Evolutionary conservation across 2,888 invertebrate species (phyloP).

Genomic region (Pristionchus mayeri): DNA sequence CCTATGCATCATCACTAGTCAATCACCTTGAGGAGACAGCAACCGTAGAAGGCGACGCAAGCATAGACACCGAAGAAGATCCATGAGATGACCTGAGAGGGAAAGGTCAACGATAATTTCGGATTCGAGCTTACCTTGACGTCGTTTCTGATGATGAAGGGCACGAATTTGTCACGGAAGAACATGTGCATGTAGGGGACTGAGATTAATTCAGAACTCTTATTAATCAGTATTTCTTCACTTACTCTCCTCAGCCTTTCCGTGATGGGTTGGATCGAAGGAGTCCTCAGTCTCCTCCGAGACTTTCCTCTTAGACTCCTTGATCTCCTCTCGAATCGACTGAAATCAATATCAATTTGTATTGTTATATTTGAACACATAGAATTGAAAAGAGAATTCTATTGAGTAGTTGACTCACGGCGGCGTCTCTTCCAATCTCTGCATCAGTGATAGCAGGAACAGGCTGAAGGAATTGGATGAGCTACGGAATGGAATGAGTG

Average conservation of each 20-base stretch:
- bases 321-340: slow-evolving; percentile 24
- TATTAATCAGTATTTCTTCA: not conserved
- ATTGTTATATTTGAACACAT: too few relatives aligned
- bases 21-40: slow-evolving; percentile 64
- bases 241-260: slow-evolving; percentile 60
- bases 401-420: not conserved
- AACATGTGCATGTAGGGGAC: slow-evolving; percentile 73
- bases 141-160: slow-evolving; percentile 70
- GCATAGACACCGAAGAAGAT: slow-evolving; percentile 70
- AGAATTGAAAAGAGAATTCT: too few relatives aligned
- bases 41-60: slow-evolving; percentile 72
- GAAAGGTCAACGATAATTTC: slow-evolving; percentile 7
- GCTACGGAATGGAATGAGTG: not conserved
- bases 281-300: slow-evolving; percentile 15
- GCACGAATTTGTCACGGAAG: slow-evolving; percentile 71
- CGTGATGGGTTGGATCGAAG: slow-evolving; percentile 57
- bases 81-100: slow-evolving; percentile 56
- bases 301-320: slow-evolving; percentile 23
- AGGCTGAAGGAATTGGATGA: not conserved
- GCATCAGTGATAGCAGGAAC: not conserved
- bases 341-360: not conserved
- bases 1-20: not conserved
- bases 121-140: slow-evolving; percentile 65
- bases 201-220: slow-evolving; percentile 53
- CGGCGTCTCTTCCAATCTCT: not conserved